Evolutionary conservation across 2,113 vertebrate genomes (phyloP).

Genomic region (Cavia aperea): DNA sequence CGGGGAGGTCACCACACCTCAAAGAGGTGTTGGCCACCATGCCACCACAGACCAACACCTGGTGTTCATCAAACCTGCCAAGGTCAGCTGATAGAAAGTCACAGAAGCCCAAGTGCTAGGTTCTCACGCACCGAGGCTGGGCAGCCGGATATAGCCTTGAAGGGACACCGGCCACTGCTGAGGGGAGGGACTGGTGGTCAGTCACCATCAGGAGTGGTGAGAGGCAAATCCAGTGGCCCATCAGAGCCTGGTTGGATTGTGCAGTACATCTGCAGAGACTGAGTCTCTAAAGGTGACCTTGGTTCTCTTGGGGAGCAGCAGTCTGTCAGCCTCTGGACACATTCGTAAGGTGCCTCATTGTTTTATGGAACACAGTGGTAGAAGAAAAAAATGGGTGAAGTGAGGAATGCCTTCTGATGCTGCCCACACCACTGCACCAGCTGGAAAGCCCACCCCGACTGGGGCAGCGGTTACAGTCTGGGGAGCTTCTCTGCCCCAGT

Average conservation of each 20-base stretch:
- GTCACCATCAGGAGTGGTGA: not conserved
- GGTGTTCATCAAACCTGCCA: not conserved
- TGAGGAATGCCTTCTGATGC: not conserved
- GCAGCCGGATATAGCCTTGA: not conserved
- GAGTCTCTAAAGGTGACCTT: not conserved
- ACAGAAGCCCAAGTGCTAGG: not conserved
- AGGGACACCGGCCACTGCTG: not conserved
- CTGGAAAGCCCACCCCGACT: fast-evolving
- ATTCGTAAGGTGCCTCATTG: not conserved
- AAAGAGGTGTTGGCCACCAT: not conserved
- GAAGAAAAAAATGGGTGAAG: not conserved
- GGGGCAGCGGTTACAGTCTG: fast-evolving
- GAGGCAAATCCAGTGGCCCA: not conserved
- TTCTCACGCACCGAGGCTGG: not conserved
- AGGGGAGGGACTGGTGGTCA: not conserved
- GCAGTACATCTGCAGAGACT: not conserved
- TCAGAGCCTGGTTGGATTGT: not conserved
- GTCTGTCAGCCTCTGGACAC: not conserved
- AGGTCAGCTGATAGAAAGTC: not conserved
- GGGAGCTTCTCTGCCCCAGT: not conserved
- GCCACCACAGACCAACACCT: not conserved
- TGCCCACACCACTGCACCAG: fast-evolving
- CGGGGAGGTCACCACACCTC: not conserved
- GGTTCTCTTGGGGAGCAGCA: not conserved
- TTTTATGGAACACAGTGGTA: not conserved